Evolutionary conservation across 2,797 vertebrate genomes (phyloP).

Genomic region (Zalophus californianus): DNA sequence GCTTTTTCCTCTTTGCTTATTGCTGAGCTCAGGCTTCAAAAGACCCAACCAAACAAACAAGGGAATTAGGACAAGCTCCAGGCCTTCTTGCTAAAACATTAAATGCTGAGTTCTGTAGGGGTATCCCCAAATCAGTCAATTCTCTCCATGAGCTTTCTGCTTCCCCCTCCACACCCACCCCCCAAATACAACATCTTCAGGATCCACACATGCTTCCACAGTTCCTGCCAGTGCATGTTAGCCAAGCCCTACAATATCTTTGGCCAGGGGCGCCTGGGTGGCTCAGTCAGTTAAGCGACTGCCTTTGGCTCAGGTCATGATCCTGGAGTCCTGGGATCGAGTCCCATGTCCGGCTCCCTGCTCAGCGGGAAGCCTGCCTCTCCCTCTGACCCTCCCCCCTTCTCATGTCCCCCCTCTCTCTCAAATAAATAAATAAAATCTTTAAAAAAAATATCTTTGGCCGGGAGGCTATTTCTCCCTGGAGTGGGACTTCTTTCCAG

Average conservation of each 20-base stretch:
- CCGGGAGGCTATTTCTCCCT: not conserved
- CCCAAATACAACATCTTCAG: not conserved
- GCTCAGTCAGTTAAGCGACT: too few relatives aligned
- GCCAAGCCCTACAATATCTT: not conserved
- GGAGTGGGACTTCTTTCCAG: not conserved
- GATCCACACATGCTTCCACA: not conserved
- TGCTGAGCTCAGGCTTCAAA: not conserved
- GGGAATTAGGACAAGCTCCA: not conserved
- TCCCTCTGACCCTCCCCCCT: too few relatives aligned
- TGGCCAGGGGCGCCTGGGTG: not conserved
- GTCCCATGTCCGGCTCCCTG: too few relatives aligned
- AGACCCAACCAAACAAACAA: not conserved
- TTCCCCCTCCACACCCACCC: too few relatives aligned
- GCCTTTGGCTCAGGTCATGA: too few relatives aligned
- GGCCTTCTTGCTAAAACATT: not conserved
- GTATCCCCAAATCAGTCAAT: not conserved
- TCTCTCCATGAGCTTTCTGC: not conserved
- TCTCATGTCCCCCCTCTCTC: too few relatives aligned
- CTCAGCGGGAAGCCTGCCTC: too few relatives aligned
- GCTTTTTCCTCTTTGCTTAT: slow-evolving; percentile 10
- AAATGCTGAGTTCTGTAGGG: not conserved
- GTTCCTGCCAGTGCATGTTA: not conserved
- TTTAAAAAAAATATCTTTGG: not conserved
- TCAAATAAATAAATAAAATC: too few relatives aligned
- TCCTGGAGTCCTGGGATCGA: too few relatives aligned